These are phyloP conservation scores for Mya arenaria DNA, from an alignment of 1,140 invertebrate genomes.

Conservation along the genomic window DNA sequence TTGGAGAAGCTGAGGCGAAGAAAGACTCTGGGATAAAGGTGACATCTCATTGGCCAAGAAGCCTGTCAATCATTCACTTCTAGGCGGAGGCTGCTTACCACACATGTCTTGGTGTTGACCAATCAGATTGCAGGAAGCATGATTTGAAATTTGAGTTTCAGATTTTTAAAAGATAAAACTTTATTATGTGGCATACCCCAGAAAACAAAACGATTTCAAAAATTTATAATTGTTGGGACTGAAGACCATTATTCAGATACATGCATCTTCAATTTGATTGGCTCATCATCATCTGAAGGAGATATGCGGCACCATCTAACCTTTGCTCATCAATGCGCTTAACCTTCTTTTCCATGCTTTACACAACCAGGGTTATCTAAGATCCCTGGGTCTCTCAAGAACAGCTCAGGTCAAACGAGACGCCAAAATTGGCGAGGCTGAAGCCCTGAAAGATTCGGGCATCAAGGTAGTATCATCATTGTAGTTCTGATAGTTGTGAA, in stretches of 20 bases:
- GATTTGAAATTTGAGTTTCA: too few relatives aligned
- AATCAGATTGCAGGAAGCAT: too few relatives aligned
- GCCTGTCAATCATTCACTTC: background rate
- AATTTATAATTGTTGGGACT: too few relatives aligned
- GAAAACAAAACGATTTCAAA: too few relatives aligned
- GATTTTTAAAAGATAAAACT: too few relatives aligned
- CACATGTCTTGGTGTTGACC: too few relatives aligned
- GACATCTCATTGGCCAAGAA: constrained; percentile 30
- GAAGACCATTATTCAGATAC: too few relatives aligned
- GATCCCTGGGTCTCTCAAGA: constrained; percentile 96
- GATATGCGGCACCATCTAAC: background rate
- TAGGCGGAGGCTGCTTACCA: too few relatives aligned
- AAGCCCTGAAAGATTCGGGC: constrained; percentile 85
- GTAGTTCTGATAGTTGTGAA: too few relatives aligned
- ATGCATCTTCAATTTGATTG: too few relatives aligned
- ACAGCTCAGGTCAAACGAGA: constrained; percentile 98
- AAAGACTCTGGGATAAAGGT: constrained; percentile 76
- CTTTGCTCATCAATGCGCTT: background rate
- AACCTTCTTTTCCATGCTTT: constrained; percentile 37
- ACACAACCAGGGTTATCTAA: constrained; percentile 91
- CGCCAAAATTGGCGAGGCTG: constrained; percentile 97
- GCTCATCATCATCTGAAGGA: background rate
- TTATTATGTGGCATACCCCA: too few relatives aligned
- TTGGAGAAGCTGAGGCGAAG: constrained; percentile 95
- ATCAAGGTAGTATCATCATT: constrained; percentile 80